Evolutionary conservation across 2,888 invertebrate species (phyloP).

Genomic region (Morpho helenor): DNA sequence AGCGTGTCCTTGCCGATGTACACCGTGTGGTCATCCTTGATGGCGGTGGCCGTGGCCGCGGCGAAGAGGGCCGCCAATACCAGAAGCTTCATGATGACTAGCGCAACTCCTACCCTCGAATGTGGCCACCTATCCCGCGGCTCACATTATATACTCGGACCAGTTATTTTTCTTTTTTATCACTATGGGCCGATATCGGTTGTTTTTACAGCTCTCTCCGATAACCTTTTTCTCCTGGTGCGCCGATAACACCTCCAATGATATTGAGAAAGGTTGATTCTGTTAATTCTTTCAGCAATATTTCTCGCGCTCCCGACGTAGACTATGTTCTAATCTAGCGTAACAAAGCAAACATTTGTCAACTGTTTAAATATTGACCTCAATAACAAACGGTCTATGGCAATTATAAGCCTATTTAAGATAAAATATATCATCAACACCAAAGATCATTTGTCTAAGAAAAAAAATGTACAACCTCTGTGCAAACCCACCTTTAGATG

Average conservation of each 20-base stretch:
- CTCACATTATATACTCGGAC: slow-evolving; percentile 47
- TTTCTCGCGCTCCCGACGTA: too few relatives aligned
- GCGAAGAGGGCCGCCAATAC: slow-evolving; percentile 51
- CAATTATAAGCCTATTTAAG: too few relatives aligned
- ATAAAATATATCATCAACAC: too few relatives aligned
- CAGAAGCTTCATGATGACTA: slow-evolving; percentile 34
- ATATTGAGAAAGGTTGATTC: slow-evolving; percentile 7
- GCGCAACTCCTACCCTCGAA: slow-evolving; percentile 32
- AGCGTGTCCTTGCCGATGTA: slow-evolving; percentile 55
- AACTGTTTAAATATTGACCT: too few relatives aligned
- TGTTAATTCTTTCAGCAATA: neutral
- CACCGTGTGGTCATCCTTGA: slow-evolving; percentile 46
- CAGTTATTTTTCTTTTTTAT: slow-evolving; percentile 16
- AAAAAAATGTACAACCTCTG: too few relatives aligned
- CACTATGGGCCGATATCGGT: slow-evolving; percentile 6
- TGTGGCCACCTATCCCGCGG: slow-evolving; percentile 31
- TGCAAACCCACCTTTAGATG: too few relatives aligned
- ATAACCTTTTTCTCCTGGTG: slow-evolving; percentile 21
- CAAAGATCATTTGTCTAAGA: too few relatives aligned
- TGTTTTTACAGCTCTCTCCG: slow-evolving; percentile 19
- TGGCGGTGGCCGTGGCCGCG: slow-evolving; percentile 46
- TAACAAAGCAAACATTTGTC: too few relatives aligned
- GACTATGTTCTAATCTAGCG: too few relatives aligned
- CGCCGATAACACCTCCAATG: slow-evolving; percentile 5
- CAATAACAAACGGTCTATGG: too few relatives aligned